A percentile compares a stretch with the other conserved stretches of the same genome.
These are phyloP conservation scores for Nezara viridula DNA, from an alignment of 2,888 invertebrate species.

Conservation along the genomic window DNA sequence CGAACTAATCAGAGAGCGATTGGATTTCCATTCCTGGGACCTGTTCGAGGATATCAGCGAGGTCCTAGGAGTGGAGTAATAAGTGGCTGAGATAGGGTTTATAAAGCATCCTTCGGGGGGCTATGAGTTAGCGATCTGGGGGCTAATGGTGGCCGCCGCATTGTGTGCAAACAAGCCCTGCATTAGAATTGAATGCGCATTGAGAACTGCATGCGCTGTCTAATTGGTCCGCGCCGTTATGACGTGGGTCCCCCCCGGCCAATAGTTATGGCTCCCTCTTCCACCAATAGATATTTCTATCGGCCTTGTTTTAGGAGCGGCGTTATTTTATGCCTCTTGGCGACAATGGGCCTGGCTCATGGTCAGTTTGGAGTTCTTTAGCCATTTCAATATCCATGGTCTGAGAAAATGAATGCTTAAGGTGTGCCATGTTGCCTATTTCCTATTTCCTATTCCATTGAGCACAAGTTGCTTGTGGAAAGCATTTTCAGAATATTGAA, in stretches of 20 bases:
- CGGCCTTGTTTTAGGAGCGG: not conserved
- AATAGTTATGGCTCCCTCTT: slow-evolving; percentile 27
- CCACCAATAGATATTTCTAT: slow-evolving; percentile 32
- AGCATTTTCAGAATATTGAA: too few species aligned
- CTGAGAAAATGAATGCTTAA: not conserved
- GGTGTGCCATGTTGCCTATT: not conserved
- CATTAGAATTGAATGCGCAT: slow-evolving; percentile 47
- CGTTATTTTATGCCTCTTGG: not conserved
- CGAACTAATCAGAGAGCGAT: not conserved
- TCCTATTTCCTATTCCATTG: too few species aligned
- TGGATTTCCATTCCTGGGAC: not conserved
- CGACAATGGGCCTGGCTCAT: not conserved
- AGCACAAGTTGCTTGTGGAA: too few species aligned
- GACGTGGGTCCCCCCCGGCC: not conserved
- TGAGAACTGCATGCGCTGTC: slow-evolving; percentile 47
- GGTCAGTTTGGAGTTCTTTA: not conserved
- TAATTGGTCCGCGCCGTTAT: slow-evolving; percentile 47
- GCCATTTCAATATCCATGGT: not conserved
- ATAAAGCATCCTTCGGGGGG: not conserved
- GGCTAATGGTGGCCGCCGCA: slow-evolving; percentile 10
- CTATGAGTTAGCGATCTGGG: slow-evolving; percentile 31
- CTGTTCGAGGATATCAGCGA: not conserved
- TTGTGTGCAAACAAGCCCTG: slow-evolving; percentile 38
- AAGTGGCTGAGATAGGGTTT: not conserved
- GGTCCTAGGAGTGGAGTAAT: not conserved